Evolutionary conservation across 2,113 vertebrate genomes (phyloP), one percentile per base, ranked within the genome.

Genomic region (Prionailurus bengalensis): DNA sequence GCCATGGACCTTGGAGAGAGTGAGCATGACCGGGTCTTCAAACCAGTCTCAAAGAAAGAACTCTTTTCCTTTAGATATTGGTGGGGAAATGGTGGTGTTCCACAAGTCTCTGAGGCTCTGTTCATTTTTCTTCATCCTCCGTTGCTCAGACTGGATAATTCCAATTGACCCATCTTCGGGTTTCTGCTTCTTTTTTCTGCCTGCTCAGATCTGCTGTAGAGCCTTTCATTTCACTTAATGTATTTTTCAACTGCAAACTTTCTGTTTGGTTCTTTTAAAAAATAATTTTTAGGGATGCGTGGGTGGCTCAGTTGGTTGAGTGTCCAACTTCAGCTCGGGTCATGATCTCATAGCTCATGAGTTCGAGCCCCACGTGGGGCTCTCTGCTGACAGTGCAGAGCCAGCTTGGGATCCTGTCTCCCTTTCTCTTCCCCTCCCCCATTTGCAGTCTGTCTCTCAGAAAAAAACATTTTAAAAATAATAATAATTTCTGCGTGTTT

Each of bases 51-150:
- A 29, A 82, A 96, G 55, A 86, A n/a, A 79, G 74, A 97, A 48
- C 97, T 98, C 58, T 92, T 95, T 81, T 97, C 94, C 90, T 98
- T 98, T 42, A 96, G 98, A 98, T 98, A 96, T 11, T 48, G n/a
- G 19, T 65, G 39, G 39, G 17, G 42, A 61, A 81, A 68, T 42
- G 19, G 29, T 76, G 14, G 29, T 39, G 42, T 4, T 2, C 53
- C 58, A 16, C 9, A 55, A 33, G 36, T 91, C 31, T 58, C 36
- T 36, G 70, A 36, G 21, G 11, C 45, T 65, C 42, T 90, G 10
- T 39, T 31, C 14, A 31, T 74, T 74, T 68, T 66, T 19, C 33
- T 74, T 53, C 65, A 13, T 71, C 71, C 86, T 65, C 73, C 42
- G 33, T 42, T 42, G 63, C n/a, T 71, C 45, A 55, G 58, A 84